Evolutionary conservation across 2,113 vertebrate genomes (phyloP), one percentile per base, ranked within the genome.

Genomic region (Menidia beryllina): DNA sequence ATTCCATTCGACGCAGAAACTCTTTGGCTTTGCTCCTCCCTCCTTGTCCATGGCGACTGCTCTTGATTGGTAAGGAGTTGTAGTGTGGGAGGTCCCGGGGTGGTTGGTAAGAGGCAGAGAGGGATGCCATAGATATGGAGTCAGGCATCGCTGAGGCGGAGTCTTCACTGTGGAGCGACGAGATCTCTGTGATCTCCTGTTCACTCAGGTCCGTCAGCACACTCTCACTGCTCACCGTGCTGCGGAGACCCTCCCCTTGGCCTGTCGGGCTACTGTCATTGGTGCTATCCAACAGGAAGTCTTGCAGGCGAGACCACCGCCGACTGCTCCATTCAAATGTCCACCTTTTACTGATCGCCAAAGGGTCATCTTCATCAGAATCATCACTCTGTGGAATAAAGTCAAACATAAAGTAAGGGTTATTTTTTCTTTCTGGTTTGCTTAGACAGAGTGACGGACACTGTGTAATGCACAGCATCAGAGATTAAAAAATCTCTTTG

Each of bases 341-440:
- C 97, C 98, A 98, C 93, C 98, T 95, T 91, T 95, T 96, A 82
- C 98, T 99, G 93, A 99, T 95, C 45, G 96, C 96, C 85, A 98
- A 91, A 12, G 94, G 93, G 38, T 98, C 96, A 87, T 99, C 97
- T 86, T 98, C 97, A 92, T 99, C 97, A 0, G 97, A 97, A 87
- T 99, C 97, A 75, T 98, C 96, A 83, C 94, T 94, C 98, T 99
- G 70, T 11, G 75, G 68, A 59, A 15, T 12, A 17, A 41, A 41
- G 4, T 3, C 4, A 17, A 15, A 13, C 1, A 17, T 15, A 41
- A 41, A 41, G 39, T 41, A 4, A 41, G 39, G 15, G 5, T 2
- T 5, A 41, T 41, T 12, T 15, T 39, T 8, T 13, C 1, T 34
- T 10, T 34, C 30, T 34, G 30, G 2, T 34, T 34, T 19, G 21